Base-by-base conservation (phyloP, 2,888 invertebrate species). In the Drosophila subsilvestris region DNA sequence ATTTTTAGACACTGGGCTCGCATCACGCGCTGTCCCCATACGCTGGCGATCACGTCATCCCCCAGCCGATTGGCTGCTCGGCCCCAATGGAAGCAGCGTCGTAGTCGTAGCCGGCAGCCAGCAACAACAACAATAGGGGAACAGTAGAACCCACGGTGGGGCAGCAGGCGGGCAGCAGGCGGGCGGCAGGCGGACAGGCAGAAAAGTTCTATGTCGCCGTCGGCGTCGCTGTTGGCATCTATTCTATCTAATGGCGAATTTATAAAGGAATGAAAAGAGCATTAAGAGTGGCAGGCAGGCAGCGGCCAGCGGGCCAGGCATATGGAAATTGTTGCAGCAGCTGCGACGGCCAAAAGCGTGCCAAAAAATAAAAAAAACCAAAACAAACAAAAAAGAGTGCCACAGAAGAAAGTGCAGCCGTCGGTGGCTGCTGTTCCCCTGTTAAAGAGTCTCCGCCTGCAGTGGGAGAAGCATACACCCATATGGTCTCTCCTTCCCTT, bases 211-310 rank as follows among this genome's bases (percentile, higher is more conserved):
- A 75, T 82, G 85, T 82, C 80, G 81, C 78, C 75, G 79, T 69
- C 68, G 62, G 48, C 49, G 72, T 56, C 55, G 76, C 70, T 71
- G 76, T 75, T 75, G 77, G 80, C 82, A 71, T 79, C 85, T 78
- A 71, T 79, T 79, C 85, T 78, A 71, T 79, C 85, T 78, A 83
- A 83, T 80, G 76, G 69, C 63, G 71, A 85, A 70, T 83, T 82
- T 79, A 82, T 83, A 71, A 80, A 83, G 78, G 83, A 85, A 84
- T 84, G 83, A 83, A 84, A 79, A 73, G 71, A 83, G 78, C 74
- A 85, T 82, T 83, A 80, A 80, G 79, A 70, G 65, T 59, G 65
- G 44, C 74, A 66, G 65, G 44, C 74, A 66, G 63, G 43, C 58
- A 61, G 44, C 70, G 61, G 49, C 70, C 58, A 54, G 42, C 50